Percentiles rank a stretch among this genome's conserved stretches.
These are phyloP conservation scores for Urocolius indicus DNA, from an alignment of 2,113 vertebrate species.

Conservation along the genomic window DNA sequence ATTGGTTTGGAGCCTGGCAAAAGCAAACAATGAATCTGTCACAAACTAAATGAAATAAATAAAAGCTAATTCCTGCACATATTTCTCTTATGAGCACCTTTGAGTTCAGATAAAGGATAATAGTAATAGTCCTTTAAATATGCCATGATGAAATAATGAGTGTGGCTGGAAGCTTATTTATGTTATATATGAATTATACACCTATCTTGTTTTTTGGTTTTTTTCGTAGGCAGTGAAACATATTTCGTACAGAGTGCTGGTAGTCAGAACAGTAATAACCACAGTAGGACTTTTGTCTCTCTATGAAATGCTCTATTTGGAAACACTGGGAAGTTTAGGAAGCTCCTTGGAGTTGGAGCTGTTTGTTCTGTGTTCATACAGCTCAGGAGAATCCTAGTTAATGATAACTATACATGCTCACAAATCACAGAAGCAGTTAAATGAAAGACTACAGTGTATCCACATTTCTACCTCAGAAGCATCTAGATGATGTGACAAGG, in stretches of 20 bases:
- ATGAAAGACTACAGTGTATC: background rate
- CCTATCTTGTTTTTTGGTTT: background rate
- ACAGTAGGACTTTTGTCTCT: background rate
- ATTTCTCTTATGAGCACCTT: background rate
- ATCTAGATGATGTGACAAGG: background rate
- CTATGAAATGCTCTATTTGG: background rate
- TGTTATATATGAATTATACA: background rate
- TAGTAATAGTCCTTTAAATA: background rate
- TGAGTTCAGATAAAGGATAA: slow-evolving; percentile 10
- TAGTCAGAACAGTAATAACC: background rate
- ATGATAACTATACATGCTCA: background rate
- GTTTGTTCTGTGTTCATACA: background rate
- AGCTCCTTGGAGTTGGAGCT: background rate
- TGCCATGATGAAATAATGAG: background rate
- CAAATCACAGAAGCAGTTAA: background rate
- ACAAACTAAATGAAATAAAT: slow-evolving; percentile 35
- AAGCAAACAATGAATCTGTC: slow-evolving; percentile 43
- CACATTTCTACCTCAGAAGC: background rate
- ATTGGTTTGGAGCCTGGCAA: slow-evolving; percentile 20
- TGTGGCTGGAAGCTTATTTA: background rate
- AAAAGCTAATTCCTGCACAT: slow-evolving; percentile 23
- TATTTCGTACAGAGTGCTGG: background rate
- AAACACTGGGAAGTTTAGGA: background rate
- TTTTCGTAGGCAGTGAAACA: background rate
- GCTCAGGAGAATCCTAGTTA: background rate